Evolutionary conservation across 2,888 invertebrate species (phyloP).

Genomic region (Polydrusus cervinus): DNA sequence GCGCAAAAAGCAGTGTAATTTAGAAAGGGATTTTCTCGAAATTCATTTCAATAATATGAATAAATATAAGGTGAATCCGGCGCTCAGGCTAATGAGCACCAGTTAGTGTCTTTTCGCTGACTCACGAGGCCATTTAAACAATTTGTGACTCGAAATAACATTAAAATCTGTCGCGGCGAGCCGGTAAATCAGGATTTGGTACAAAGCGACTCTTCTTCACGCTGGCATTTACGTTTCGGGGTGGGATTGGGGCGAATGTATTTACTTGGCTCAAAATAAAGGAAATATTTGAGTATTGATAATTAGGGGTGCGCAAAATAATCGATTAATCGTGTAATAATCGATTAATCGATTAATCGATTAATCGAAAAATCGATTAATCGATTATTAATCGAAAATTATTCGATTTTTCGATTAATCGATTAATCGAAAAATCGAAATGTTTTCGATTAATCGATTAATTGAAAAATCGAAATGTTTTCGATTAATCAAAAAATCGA

Average conservation of each 20-base stretch:
- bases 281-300: slow-evolving; percentile 2
- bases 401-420: too few species aligned
- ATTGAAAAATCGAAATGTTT: too few species aligned
- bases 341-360: too few species aligned
- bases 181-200: slow-evolving; percentile 73
- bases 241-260: slow-evolving; percentile 7
- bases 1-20: slow-evolving; percentile 14
- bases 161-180: slow-evolving; percentile 73
- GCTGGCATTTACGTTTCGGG: slow-evolving; percentile 22
- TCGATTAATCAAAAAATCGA: too few species aligned
- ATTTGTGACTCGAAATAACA: slow-evolving; percentile 74
- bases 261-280: slow-evolving; percentile 7
- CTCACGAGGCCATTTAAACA: slow-evolving; percentile 74
- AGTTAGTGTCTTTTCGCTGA: slow-evolving; percentile 72
- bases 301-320: too few species aligned
- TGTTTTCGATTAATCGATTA: too few species aligned
- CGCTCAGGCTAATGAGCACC: slow-evolving; percentile 71
- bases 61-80: slow-evolving; percentile 71
- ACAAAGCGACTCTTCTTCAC: slow-evolving; percentile 46
- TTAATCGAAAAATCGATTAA: too few species aligned
- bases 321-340: too few species aligned
- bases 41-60: slow-evolving; percentile 73
- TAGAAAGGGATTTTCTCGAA: slow-evolving; percentile 56
- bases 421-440: too few species aligned
- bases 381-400: too few species aligned